Base-by-base conservation (phyloP, 2,797 vertebrate species). In the Scolopax bukidnonensis region DNA sequence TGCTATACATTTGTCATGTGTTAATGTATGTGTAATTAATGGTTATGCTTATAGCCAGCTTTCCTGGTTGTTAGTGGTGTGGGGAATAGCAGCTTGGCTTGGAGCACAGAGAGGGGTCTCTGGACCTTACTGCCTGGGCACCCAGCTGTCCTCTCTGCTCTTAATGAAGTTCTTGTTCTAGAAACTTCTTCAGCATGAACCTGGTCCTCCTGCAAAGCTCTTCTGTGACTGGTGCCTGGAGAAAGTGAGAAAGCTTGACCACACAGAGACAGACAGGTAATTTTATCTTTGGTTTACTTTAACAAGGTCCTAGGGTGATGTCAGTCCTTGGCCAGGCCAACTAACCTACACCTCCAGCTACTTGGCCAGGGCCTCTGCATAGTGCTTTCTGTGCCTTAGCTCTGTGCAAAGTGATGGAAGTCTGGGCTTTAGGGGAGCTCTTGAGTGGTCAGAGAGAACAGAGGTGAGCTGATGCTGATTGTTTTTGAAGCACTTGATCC, bases 21-120 rank as follows among this genome's bases (percentile, higher is more conserved):
- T 38, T 13, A 18, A 0, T 19, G 8, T 11, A 48, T 1, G 2
- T 10, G 2, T 2, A 18, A 12, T 50, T 61, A 78, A 19, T 57
- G 14, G 16, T 50, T 50, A 16, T 36, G 43, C n/a, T 59, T 51
- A n/a, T 16, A 33, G 15, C 20, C 50, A 11, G 5, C 56, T 76
- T 76, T 33, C n/a, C 10, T 79, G 38, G 33, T 60, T 1, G 1
- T 36, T 65, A 67, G 18, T 47, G 63, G 20, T 63, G 6, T 33
- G 20, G n/a, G 19, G 30, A 64, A 25, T 45, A 53, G 28, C 56
- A 50, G 11, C 23, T 15, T 63, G 56, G 19, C 27, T 38, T 1
- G 4, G n/a, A 63, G 23, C 2, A 6, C 23, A 32, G n/a, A 10
- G 28, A 45, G 16, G 12, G 4, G 11, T 57, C 23, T 71, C n/a